Base-by-base conservation (phyloP, 2,888 invertebrate genomes). In the Morinoia aosen region DNA sequence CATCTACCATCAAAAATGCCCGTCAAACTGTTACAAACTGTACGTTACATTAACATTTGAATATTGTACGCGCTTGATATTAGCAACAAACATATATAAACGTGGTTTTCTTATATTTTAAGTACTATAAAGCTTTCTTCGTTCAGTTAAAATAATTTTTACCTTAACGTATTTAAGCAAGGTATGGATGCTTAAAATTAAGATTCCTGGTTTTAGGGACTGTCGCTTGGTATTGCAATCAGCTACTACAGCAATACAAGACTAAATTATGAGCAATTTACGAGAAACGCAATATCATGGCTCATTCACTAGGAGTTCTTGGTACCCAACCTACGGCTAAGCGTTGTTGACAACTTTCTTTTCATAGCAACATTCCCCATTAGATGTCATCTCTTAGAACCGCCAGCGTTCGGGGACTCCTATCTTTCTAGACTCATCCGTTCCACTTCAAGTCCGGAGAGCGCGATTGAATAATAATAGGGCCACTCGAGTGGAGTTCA, bases 401-500 rank as follows among this genome's bases (percentile, higher is more conserved):
- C 76, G 33, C 76, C 8, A 19, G 33, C 33, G 76, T 76, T 25
- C 16, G 10, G n/a, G n/a, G n/a, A n/a, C n/a, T n/a, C n/a, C n/a
- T n/a, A n/a, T n/a, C n/a, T n/a, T n/a, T n/a, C n/a, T n/a, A n/a
- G n/a, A 25, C 57, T 33, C 57, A 93, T 93, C 57, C 93, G 57
- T 93, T 93, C 57, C 58, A 93, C 93, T 93, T 93, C n/a, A 12
- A 33, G 93, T 19, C 48, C n/a, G 33, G 25, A 57, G 25, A 11
- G 56, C 93, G 11, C 57, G 56, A 93, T 93, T 93, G 57, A 93
- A 93, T 93, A 93, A 93, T 93, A 93, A 93, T 57, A 48, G 93
- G 93, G 19, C 93, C 48, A 57, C n/a, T 93, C 48, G 93, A 48
- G n/a, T n/a, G n/a, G n/a, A n/a, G 93, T 93, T 12, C 57, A 48